phyloP scores from a whole-genome alignment of 1,140 invertebrate genomes.

The Acarapis woodi region DNA sequence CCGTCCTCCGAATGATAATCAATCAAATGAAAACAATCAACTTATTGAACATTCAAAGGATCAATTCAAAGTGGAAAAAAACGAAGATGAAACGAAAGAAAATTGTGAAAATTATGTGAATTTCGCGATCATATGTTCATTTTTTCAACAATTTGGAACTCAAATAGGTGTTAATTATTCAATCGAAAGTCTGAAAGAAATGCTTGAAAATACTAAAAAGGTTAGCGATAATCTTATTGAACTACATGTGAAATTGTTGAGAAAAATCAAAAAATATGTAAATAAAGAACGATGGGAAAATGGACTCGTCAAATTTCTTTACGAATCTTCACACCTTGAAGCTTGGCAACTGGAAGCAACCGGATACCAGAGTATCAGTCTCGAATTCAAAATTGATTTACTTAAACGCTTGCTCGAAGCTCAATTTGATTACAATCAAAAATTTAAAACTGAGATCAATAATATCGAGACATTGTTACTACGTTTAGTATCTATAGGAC shows the following conservation, averaged over 20 bases:
- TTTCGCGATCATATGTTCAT: conserved; percentile 79
- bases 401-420: conserved; percentile 55
- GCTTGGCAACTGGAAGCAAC: conserved; percentile 85
- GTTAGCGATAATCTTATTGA: conserved; percentile 30
- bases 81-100: no score
- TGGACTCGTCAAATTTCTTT: conserved; percentile 60
- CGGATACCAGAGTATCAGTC: conserved; percentile 69
- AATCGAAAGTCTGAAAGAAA: conserved; percentile 45
- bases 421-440: conserved; percentile 75
- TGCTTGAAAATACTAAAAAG: conserved; percentile 54
- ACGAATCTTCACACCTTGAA: conserved; percentile 58
- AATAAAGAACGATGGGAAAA: conserved; percentile 65
- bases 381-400: conserved; percentile 15
- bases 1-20: no score
- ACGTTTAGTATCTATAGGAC: conserved; percentile 52
- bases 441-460: conserved; percentile 74
- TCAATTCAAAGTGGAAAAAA: no score
- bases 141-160: conserved; percentile 57
- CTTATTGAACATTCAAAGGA: no score
- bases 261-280: conserved; percentile 48
- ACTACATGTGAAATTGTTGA: conserved; percentile 56
- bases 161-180: conserved; percentile 30
- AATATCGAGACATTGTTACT: conserved; percentile 42
- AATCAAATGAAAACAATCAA: no score
- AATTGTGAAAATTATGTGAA: conserved; percentile 64